Percentiles rank a stretch among this genome's conserved stretches.
Evolutionary conservation across 2,113 vertebrate genomes (phyloP).

Genomic region (Alosa alosa): DNA sequence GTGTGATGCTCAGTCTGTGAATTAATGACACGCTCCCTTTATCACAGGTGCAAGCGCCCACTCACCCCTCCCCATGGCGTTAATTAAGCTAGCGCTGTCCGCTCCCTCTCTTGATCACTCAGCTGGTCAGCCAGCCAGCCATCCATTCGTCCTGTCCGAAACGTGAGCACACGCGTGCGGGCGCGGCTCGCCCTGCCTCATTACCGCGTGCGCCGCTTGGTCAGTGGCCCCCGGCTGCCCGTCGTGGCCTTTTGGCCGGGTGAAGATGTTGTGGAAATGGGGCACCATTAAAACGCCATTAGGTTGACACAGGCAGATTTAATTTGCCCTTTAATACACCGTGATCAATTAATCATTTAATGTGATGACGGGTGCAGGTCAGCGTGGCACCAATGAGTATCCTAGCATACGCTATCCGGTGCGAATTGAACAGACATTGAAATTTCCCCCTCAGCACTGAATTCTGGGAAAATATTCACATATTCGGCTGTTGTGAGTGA

Average conservation of each 20-base stretch:
- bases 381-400: neutral
- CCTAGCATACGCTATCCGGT: neutral
- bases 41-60: neutral
- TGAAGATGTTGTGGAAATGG: slow-evolving; percentile 8
- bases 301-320: slow-evolving; percentile 50
- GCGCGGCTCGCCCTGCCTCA: slow-evolving; percentile 31
- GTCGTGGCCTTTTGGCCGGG: neutral
- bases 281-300: slow-evolving; percentile 59
- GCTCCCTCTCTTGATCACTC: neutral
- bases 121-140: neutral
- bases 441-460: neutral
- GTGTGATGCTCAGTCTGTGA: neutral
- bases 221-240: slow-evolving; percentile 30
- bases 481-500: neutral
- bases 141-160: slow-evolving; percentile 37
- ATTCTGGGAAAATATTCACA: neutral
- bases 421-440: neutral
- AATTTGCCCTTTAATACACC: slow-evolving; percentile 48
- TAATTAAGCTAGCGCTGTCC: neutral
- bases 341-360: slow-evolving; percentile 45
- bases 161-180: neutral
- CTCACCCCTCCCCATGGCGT: neutral
- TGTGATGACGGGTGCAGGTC: neutral
- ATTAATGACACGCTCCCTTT: neutral
- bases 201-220: slow-evolving; percentile 48